Evolutionary conservation across 2,797 vertebrate species (phyloP).

Genomic region (Enteromius fasciolatus): DNA sequence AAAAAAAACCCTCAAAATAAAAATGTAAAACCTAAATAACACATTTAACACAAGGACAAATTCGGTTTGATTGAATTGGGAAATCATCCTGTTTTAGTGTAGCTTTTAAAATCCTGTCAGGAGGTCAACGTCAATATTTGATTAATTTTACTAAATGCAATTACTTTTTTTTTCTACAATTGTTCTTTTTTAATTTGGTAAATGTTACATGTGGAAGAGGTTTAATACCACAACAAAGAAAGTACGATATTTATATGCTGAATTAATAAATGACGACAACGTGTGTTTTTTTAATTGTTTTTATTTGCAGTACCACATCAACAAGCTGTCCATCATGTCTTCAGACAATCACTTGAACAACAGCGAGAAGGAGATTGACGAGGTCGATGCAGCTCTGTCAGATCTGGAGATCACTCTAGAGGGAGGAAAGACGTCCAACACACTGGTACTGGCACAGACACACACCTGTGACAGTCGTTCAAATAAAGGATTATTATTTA

Average conservation of each 20-base stretch:
- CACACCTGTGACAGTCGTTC: too few species aligned
- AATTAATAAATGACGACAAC: background rate
- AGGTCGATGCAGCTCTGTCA: constrained; percentile 96
- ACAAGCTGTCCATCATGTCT: constrained; percentile 98
- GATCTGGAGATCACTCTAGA: constrained; percentile 98
- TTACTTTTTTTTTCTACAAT: background rate
- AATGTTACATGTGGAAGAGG: background rate
- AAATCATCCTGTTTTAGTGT: background rate
- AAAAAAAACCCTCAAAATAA: background rate
- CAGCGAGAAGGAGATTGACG: constrained; percentile 98
- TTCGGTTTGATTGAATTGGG: background rate
- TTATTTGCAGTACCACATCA: constrained; percentile 92
- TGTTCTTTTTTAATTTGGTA: background rate
- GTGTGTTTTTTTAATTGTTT: background rate
- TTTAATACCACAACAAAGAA: background rate
- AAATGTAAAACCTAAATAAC: background rate
- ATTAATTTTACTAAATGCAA: background rate
- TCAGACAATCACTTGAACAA: constrained; percentile 98
- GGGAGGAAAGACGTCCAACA: constrained; percentile 94
- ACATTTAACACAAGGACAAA: background rate
- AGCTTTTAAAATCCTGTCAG: background rate
- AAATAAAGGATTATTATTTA: background rate
- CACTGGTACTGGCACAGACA: constrained; percentile 80
- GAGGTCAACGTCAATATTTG: background rate
- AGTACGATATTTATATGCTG: background rate